phyloP scores from a whole-genome alignment of 2,888 invertebrate genomes.

The Thecocarcelia acutangulata region DNA sequence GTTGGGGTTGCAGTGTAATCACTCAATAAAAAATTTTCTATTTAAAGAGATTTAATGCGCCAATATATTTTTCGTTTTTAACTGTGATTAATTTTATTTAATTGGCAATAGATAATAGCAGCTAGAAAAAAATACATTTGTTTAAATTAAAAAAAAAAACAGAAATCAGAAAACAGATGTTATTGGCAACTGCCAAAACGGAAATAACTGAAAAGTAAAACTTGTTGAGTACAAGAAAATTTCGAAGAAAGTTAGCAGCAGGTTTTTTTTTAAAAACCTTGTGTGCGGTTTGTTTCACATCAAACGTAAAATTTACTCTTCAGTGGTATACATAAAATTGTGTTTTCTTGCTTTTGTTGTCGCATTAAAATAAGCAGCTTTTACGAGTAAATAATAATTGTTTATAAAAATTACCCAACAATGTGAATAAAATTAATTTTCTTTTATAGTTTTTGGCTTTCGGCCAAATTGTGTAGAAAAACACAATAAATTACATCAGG shows the following conservation, averaged over 20 bases:
- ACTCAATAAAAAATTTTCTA: constrained; percentile 21
- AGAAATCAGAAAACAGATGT: constrained; percentile 45
- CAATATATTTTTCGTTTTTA: constrained; percentile 37
- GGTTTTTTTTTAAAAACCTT: too few species aligned
- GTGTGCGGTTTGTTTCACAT: too few species aligned
- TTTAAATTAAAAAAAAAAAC: constrained; percentile 19
- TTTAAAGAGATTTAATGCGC: constrained; percentile 61
- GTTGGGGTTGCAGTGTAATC: constrained; percentile 1
- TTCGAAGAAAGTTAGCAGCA: not conserved
- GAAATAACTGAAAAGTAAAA: constrained; percentile 38
- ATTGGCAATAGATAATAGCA: constrained; percentile 3
- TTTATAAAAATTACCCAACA: constrained; percentile 33
- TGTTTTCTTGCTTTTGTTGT: constrained; percentile 6
- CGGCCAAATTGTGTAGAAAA: constrained; percentile 22
- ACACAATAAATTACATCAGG: constrained; percentile 37
- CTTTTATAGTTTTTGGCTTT: constrained; percentile 35
- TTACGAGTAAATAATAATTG: constrained; percentile 19
- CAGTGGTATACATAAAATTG: too few species aligned
- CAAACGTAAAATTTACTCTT: too few species aligned
- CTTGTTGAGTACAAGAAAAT: not conserved
- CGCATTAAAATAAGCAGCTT: not conserved
- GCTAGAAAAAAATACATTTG: not conserved
- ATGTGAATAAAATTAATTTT: constrained; percentile 28
- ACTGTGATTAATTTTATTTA: constrained; percentile 53
- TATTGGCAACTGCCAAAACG: constrained; percentile 51